These are phyloP conservation scores for Isichthys henryi DNA, from an alignment of 2,113 vertebrate species.

Conservation along the genomic window DNA sequence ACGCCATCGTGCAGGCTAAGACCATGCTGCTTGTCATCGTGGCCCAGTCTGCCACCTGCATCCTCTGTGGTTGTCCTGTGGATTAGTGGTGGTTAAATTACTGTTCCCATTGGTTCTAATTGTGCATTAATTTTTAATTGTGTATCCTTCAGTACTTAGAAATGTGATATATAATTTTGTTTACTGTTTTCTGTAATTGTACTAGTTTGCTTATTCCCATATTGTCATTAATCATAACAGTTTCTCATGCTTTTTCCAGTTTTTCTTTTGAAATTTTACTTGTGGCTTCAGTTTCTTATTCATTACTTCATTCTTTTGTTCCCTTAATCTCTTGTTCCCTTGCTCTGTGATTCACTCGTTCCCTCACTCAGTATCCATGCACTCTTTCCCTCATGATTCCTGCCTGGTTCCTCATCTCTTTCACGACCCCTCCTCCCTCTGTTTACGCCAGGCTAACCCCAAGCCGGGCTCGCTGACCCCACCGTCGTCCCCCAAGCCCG, in stretches of 20 bases:
- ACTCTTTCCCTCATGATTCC: background rate
- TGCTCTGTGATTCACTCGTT: background rate
- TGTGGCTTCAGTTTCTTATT: background rate
- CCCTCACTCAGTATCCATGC: background rate
- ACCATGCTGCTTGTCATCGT: no score
- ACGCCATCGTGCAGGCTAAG: background rate
- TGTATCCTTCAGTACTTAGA: background rate
- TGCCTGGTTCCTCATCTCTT: background rate
- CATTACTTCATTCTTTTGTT: background rate
- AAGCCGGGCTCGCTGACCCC: conserved; percentile 70
- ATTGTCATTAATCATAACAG: background rate
- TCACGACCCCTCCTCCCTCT: background rate
- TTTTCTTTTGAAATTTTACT: background rate
- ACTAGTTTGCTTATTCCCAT: background rate
- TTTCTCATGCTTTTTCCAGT: background rate
- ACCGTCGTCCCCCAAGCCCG: conserved; percentile 77
- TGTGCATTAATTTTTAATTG: background rate
- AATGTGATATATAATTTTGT: background rate
- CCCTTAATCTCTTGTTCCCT: background rate
- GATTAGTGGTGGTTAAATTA: background rate
- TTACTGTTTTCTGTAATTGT: background rate
- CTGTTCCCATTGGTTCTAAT: background rate
- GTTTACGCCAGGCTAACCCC: conserved; percentile 27
- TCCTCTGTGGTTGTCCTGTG: background rate
- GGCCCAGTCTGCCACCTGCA: background rate